These are phyloP conservation scores for Cephonodes hylas DNA, from an alignment of 2,888 invertebrate species.

Conservation along the genomic window DNA sequence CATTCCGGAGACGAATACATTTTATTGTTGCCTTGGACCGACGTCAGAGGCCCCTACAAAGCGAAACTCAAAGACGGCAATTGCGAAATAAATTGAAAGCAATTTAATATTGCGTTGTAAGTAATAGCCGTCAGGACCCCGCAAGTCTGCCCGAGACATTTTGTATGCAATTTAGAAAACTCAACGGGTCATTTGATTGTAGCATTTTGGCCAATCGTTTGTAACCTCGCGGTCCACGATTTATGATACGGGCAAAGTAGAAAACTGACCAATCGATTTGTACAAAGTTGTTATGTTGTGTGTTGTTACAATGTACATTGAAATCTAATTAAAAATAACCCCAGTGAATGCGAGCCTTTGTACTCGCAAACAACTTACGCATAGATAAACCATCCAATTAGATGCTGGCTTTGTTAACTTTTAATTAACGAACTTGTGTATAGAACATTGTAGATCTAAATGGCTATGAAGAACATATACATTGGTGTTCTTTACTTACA, in stretches of 20 bases:
- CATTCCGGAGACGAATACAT: slow-evolving; percentile 83
- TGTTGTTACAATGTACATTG: slow-evolving; percentile 20
- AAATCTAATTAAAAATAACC: slow-evolving; percentile 28
- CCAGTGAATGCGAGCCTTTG: slow-evolving; percentile 17
- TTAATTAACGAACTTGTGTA: slow-evolving; percentile 57
- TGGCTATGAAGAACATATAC: slow-evolving; percentile 26
- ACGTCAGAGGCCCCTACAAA: slow-evolving; percentile 80
- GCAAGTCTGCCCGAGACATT: slow-evolving; percentile 69
- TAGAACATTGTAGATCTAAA: slow-evolving; percentile 28
- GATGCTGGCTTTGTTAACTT: slow-evolving; percentile 57
- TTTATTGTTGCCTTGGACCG: slow-evolving; percentile 81
- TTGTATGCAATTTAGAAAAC: slow-evolving; percentile 71
- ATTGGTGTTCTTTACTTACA: slow-evolving; percentile 13
- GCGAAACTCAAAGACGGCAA: slow-evolving; percentile 82
- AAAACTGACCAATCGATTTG: slow-evolving; percentile 12
- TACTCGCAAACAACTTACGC: slow-evolving; percentile 18
- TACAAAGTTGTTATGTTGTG: slow-evolving; percentile 1
- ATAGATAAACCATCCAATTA: slow-evolving; percentile 57
- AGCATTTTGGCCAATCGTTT: slow-evolving; percentile 39
- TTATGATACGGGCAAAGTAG: slow-evolving; percentile 33
- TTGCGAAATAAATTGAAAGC: slow-evolving; percentile 82
- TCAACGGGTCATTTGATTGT: slow-evolving; percentile 62
- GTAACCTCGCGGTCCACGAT: slow-evolving; percentile 27
- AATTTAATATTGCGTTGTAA: slow-evolving; percentile 82
- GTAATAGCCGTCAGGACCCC: slow-evolving; percentile 77